phyloP scores from a whole-genome alignment of 2,113 vertebrate species.

The Takifugu flavidus region DNA sequence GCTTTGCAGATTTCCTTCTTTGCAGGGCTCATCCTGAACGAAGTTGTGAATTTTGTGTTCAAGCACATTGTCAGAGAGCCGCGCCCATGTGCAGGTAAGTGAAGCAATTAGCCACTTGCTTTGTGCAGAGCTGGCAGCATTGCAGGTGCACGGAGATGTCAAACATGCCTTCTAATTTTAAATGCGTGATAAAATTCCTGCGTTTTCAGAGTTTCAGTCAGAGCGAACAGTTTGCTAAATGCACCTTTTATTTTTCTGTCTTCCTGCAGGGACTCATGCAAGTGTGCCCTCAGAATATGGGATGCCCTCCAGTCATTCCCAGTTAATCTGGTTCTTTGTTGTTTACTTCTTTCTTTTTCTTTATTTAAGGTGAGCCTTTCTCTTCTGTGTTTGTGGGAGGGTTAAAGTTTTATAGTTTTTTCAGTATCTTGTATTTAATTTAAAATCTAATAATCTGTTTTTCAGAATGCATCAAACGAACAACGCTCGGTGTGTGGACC shows the following conservation, averaged over 20 bases:
- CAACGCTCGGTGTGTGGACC: constrained; percentile 95
- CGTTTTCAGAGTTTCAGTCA: too few species aligned
- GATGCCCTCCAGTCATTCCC: constrained; percentile 97
- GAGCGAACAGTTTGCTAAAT: not conserved
- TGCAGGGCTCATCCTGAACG: constrained; percentile 87
- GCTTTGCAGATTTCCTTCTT: constrained; percentile 91
- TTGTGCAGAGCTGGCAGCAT: not conserved
- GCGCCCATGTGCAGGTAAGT: constrained; percentile 89
- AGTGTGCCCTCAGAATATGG: constrained; percentile 88
- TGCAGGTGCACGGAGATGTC: not conserved
- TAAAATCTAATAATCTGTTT: constrained; percentile 21
- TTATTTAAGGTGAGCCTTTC: constrained; percentile 89
- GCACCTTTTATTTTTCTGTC: constrained; percentile 4
- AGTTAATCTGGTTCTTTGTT: constrained; percentile 99
- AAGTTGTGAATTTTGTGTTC: constrained; percentile 95
- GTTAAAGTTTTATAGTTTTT: not conserved
- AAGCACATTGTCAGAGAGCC: constrained; percentile 93
- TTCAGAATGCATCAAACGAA: constrained; percentile 99
- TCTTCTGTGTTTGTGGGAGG: not conserved
- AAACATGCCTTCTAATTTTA: not conserved
- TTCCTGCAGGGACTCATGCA: constrained; percentile 81
- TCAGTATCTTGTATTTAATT: too few species aligned
- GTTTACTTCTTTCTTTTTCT: constrained; percentile 98
- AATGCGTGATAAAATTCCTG: too few species aligned
- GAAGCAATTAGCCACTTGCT: not conserved